A percentile compares a stretch with the other conserved stretches of the same genome.
phyloP scores from a whole-genome alignment of 2,888 invertebrate species.

The Orthosia incerta region DNA sequence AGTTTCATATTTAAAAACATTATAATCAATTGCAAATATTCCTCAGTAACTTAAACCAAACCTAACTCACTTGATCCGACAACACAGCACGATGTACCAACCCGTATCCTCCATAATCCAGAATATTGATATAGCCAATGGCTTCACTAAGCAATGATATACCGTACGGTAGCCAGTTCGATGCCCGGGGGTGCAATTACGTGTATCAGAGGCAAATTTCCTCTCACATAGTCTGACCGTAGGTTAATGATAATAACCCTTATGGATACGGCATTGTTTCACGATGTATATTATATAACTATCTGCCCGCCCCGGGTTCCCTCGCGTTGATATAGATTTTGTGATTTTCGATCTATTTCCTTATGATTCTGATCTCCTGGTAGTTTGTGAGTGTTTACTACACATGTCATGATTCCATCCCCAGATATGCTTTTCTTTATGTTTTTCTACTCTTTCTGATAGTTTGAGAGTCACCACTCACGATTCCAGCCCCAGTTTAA shows the following conservation, averaged over 20 bases:
- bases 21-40: neutral
- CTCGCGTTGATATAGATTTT: too few relatives aligned
- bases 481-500: too few relatives aligned
- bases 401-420: too few relatives aligned
- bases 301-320: too few relatives aligned
- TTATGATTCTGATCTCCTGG: too few relatives aligned
- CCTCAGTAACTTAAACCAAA: neutral
- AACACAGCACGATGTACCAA: neutral
- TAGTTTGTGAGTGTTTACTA: too few relatives aligned
- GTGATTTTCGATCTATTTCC: too few relatives aligned
- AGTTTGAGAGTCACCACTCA: too few relatives aligned
- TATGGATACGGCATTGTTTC: slow-evolving; percentile 61
- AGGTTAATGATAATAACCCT: slow-evolving; percentile 45
- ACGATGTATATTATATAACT: slow-evolving; percentile 51
- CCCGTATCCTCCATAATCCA: slow-evolving; percentile 37
- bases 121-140: slow-evolving; percentile 63
- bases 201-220: slow-evolving; percentile 79
- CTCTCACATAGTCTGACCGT: slow-evolving; percentile 73
- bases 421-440: too few relatives aligned
- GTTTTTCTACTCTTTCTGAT: too few relatives aligned
- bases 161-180: slow-evolving; percentile 71
- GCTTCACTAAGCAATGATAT: slow-evolving; percentile 65
- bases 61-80: neutral
- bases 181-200: slow-evolving; percentile 73
- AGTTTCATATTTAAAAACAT: neutral